Conservation (phyloP, 2,113 vertebrate species). For the Thryonomys swinderianus region DNA sequence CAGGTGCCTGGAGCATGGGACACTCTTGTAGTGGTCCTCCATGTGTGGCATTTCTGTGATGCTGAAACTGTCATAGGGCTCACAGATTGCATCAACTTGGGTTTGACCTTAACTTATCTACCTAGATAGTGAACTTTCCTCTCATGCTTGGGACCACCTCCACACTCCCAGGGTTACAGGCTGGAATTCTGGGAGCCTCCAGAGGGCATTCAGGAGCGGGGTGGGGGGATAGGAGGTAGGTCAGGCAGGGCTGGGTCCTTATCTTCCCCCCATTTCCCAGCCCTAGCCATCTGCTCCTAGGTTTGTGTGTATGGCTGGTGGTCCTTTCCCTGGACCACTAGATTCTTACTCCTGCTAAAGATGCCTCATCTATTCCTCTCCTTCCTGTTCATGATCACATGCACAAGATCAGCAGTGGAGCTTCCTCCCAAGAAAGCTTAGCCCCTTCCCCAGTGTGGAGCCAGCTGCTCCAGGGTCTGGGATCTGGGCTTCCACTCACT, state of each 20-base stretch:
- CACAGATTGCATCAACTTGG: too few relatives aligned
- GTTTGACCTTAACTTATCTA: neutral
- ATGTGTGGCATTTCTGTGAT: too few relatives aligned
- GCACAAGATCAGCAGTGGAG: neutral
- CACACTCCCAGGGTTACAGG: too few relatives aligned
- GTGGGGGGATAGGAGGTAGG: neutral
- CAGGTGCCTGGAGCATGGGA: constrained; percentile 64
- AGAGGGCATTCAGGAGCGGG: neutral
- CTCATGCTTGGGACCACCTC: neutral
- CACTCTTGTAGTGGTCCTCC: constrained; percentile 81
- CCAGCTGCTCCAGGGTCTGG: neutral
- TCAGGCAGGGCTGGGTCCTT: neutral
- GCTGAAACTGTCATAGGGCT: too few relatives aligned
- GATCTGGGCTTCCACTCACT: neutral
- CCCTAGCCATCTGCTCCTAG: neutral
- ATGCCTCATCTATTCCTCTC: neutral
- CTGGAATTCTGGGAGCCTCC: neutral
- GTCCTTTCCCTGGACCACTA: neutral
- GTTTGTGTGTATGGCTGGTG: neutral
- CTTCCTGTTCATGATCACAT: neutral
- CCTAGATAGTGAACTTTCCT: neutral
- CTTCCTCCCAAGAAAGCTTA: neutral
- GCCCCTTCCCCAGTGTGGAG: neutral
- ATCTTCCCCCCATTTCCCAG: neutral
- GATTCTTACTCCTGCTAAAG: neutral